Base-by-base conservation (phyloP, 2,888 invertebrate genomes). In the Troides aeacus region DNA sequence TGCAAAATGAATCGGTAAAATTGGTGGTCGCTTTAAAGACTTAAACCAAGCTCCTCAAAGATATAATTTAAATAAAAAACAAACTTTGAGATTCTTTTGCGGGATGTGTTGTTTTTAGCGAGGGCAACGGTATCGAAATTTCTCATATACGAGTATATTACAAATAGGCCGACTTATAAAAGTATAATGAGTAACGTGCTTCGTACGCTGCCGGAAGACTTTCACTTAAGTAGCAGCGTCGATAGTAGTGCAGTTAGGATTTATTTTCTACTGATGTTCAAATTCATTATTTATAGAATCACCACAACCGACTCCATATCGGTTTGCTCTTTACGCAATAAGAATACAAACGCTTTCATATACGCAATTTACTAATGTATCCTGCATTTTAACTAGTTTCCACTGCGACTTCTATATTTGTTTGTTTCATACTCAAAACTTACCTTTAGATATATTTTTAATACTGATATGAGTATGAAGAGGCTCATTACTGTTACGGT, bases 271-370 rank as follows among this genome's bases (percentile, higher is more conserved):
- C 75, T 73, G 75, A 75, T 77, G 73, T 72, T 74, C 75, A 76
- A 74, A 69, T 70, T 69, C 62, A 73, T 77, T 82, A 85, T 84
- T 84, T 83, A 83, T 84, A 83, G 82, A 84, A 79, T 1, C 39
- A 39, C 39, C 76, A 62, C 56, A 12, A 46, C 59, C n/a, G 62
- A 74, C 75, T 72, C 76, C 76, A 80, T 79, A 81, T 80, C 76
- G 39, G 70, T 80, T 78, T 77, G 78, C 77, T 72, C 79, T 80
- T 80, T 79, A 79, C 78, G 80, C 74, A 80, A 80, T 73, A 36
- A 42, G 62, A 70, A 66, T 65, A 39, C 62, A 70, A 50, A 10
- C 42, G 66, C 66, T 66, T 62, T 63, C 66, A 70, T 66, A 70
- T 66, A 70, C 70, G 59, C 62, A 59, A 66, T 66, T 70, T 66